Conservation (phyloP, 2,888 invertebrate species). For the Achlya flavicornis region DNA sequence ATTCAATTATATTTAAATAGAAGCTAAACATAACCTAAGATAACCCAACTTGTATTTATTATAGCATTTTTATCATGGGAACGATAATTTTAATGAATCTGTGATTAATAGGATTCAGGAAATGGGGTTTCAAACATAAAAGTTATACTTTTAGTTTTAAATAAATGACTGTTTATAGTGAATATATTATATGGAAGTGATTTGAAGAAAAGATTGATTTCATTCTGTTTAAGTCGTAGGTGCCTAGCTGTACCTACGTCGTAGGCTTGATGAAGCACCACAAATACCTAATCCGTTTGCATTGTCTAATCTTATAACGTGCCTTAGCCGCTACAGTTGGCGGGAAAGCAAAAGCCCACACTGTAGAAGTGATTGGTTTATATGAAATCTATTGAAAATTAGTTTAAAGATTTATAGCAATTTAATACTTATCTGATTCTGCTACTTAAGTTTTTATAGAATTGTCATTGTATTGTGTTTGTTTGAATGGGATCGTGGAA, state of each 20-base stretch:
- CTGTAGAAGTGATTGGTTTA: too few relatives aligned
- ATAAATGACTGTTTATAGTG: too few relatives aligned
- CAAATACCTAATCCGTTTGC: slow-evolving; percentile 79
- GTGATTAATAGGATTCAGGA: slow-evolving; percentile 10
- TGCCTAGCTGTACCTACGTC: slow-evolving; percentile 43
- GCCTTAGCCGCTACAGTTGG: slow-evolving; percentile 45
- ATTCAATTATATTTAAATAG: slow-evolving; percentile 17
- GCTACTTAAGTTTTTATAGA: slow-evolving; percentile 17
- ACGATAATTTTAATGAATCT: slow-evolving; percentile 26
- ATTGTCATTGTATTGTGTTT: slow-evolving; percentile 16
- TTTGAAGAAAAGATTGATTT: slow-evolving; percentile 41
- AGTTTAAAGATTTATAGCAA: neutral
- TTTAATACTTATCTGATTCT: too few relatives aligned
- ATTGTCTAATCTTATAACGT: slow-evolving; percentile 81
- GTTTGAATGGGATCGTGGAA: slow-evolving; percentile 42
- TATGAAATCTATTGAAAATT: neutral
- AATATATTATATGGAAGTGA: neutral
- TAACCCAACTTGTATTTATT: slow-evolving; percentile 26
- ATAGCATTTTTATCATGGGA: slow-evolving; percentile 16
- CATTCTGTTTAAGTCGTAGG: slow-evolving; percentile 71
- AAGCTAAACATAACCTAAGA: slow-evolving; percentile 26
- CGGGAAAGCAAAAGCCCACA: too few relatives aligned
- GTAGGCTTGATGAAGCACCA: slow-evolving; percentile 74
- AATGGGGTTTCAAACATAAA: neutral
- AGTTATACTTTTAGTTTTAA: neutral